Conservation (phyloP, 2,797 vertebrate species). For the Poliocrania exsul region DNA sequence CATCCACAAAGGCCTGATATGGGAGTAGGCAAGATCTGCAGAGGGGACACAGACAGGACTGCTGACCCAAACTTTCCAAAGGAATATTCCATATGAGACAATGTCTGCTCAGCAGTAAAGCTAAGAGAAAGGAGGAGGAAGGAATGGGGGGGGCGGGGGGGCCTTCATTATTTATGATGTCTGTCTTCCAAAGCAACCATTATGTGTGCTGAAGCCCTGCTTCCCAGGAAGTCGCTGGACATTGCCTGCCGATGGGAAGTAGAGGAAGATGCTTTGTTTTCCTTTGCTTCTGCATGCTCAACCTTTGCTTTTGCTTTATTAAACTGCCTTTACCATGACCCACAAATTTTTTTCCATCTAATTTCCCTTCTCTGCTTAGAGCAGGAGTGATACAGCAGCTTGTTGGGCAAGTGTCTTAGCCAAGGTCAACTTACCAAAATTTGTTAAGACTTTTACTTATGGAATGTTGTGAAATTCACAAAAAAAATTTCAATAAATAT, state of each 20-base stretch:
- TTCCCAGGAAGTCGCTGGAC: background rate
- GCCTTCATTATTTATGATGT: background rate
- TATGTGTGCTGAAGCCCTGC: background rate
- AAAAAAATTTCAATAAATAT: background rate
- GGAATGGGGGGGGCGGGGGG: background rate
- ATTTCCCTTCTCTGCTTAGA: background rate
- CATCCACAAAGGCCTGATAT: no score
- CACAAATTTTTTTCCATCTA: background rate
- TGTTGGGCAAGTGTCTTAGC: background rate
- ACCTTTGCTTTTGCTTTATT: background rate
- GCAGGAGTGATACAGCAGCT: background rate
- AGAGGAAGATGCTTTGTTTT: background rate
- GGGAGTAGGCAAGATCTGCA: background rate
- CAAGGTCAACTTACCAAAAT: background rate
- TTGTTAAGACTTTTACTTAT: background rate
- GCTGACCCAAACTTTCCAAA: background rate
- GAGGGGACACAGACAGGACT: background rate
- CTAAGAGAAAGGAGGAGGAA: background rate
- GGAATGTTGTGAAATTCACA: background rate
- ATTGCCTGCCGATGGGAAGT: background rate
- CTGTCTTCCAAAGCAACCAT: background rate
- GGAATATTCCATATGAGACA: background rate
- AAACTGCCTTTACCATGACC: background rate
- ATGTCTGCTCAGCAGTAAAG: background rate
- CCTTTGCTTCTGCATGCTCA: background rate